Percentiles rank a stretch among this genome's conserved stretches.
Evolutionary conservation across 2,113 vertebrate species (phyloP).

Genomic region (Hepsetus odoe): DNA sequence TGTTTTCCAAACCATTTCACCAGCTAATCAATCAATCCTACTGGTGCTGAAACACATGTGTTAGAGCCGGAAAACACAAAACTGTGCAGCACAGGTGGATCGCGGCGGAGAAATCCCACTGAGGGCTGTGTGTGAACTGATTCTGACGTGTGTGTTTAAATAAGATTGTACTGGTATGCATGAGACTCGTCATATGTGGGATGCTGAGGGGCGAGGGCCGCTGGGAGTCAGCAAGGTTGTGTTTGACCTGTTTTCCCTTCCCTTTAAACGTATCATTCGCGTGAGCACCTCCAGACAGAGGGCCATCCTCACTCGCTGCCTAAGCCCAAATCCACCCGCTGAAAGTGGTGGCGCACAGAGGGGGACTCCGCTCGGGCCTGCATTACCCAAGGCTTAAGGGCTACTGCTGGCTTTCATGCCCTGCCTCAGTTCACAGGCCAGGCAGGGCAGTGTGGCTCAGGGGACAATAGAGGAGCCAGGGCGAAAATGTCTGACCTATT

Average conservation of each 20-base stretch:
- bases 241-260: conserved; percentile 29
- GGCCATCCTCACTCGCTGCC: conserved; percentile 18
- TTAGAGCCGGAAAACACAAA: background rate
- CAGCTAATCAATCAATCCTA: background rate
- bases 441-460: conserved; percentile 2
- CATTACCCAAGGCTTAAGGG: conserved; percentile 48
- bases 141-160: conserved; percentile 57
- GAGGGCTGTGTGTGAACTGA: conserved; percentile 29
- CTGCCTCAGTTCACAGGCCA: conserved; percentile 36
- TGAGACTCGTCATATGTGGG: conserved; percentile 29
- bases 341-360: conserved; percentile 27
- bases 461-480: conserved; percentile 42
- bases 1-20: background rate
- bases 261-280: conserved; percentile 52
- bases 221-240: conserved; percentile 14
- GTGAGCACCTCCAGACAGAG: conserved; percentile 51
- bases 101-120: background rate
- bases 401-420: conserved; percentile 27
- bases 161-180: conserved; percentile 35
- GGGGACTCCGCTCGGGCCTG: conserved; percentile 1
- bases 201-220: conserved; percentile 26
- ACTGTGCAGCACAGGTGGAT: no score
- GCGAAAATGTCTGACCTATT: conserved; percentile 50
- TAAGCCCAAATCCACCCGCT: conserved; percentile 42
- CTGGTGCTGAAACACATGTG: background rate